A percentile compares a stretch with the other conserved stretches of the same genome.
Conservation (phyloP, 1,140 invertebrate species). For the Metopolophium dirhodum region DNA sequence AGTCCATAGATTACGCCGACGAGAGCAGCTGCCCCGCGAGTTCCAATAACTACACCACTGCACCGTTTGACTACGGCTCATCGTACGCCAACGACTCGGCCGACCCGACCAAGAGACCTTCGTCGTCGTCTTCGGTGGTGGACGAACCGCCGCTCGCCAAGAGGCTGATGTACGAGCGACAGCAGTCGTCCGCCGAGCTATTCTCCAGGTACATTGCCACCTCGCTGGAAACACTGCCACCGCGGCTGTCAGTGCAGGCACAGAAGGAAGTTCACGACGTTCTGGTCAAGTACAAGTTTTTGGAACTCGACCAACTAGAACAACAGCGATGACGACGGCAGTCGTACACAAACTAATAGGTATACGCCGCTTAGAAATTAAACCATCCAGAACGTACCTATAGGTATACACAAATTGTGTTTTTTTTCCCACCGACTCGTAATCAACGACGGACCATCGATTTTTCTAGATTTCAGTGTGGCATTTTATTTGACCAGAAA, state of each 20-base stretch:
- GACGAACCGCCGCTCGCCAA: neutral
- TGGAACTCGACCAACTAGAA: neutral
- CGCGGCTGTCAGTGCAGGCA: neutral
- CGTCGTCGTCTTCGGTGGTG: neutral
- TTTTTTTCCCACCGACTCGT: neutral
- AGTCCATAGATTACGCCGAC: conserved; percentile 8
- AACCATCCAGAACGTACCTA: neutral
- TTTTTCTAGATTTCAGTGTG: neutral
- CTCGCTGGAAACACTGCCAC: neutral
- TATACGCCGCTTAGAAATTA: neutral
- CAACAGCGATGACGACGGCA: neutral
- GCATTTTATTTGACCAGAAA: neutral
- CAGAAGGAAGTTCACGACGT: conserved; percentile 22
- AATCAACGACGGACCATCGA: neutral
- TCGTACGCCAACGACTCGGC: neutral
- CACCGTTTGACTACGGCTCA: neutral
- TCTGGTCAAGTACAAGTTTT: conserved; percentile 27
- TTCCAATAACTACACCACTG: neutral
- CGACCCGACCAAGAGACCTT: neutral
- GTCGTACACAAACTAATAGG: neutral
- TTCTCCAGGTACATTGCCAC: conserved; percentile 29
- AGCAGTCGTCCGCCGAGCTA: neutral
- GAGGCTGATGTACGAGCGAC: neutral
- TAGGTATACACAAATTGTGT: neutral
- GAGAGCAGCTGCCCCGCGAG: neutral